Conservation (phyloP, 2,888 invertebrate genomes). For the Volucella inanis region DNA sequence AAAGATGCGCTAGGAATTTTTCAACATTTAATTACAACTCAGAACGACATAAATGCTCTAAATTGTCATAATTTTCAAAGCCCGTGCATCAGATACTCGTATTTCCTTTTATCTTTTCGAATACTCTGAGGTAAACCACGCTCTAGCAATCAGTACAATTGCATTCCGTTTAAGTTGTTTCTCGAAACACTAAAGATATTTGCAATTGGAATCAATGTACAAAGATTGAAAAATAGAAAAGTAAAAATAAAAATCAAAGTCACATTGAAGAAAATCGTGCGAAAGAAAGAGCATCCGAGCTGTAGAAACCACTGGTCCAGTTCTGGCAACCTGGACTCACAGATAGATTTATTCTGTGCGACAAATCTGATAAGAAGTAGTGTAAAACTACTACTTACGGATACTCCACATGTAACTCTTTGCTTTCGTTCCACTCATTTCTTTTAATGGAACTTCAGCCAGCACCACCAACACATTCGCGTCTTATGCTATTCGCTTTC, state of each 20-base stretch:
- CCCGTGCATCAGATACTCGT: no score
- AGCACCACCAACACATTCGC: neutral
- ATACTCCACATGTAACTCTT: conserved; percentile 41
- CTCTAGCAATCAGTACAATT: conserved; percentile 53
- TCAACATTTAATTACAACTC: no score
- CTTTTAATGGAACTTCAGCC: conserved; percentile 63
- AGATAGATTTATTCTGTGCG: conserved; percentile 67
- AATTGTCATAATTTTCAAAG: no score
- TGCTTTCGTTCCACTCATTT: conserved; percentile 63
- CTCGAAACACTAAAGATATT: neutral
- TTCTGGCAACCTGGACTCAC: neutral
- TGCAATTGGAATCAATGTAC: neutral
- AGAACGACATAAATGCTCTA: no score
- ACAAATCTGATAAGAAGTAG: conserved; percentile 73
- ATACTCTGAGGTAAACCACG: neutral
- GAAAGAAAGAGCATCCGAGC: conserved; percentile 43
- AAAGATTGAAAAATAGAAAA: conserved; percentile 4
- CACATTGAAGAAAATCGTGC: conserved; percentile 53
- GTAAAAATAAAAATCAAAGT: conserved; percentile 36
- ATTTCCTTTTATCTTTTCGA: no score
- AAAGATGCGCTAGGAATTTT: no score
- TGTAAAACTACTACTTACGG: conserved; percentile 69
- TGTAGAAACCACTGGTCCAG: neutral
- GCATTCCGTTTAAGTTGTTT: conserved; percentile 44
- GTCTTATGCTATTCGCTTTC: conserved; percentile 28